Evolutionary conservation across 2,888 invertebrate genomes (phyloP), one percentile per base, ranked within the genome.

Genomic region (Saturnia japonica): DNA sequence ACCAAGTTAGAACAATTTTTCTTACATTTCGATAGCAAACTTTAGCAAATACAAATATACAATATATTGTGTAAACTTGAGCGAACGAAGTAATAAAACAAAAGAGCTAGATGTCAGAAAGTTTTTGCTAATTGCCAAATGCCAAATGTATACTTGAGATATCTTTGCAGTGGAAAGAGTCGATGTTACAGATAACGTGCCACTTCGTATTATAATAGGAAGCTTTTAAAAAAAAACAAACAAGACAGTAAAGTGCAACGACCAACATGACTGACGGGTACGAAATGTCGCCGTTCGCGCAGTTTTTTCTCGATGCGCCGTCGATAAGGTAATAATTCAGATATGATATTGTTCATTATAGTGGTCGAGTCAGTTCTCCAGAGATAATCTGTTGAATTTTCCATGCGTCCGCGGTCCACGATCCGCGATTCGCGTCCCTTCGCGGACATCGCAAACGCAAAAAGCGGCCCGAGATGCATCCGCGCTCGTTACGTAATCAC

Each of bases 401-500:
- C 82, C 80, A 79, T 82, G 77, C 78, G 75, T 73, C 68, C 70
- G 70, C n/a, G n/a, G n/a, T n/a, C n/a, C n/a, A n/a, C n/a, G n/a
- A n/a, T n/a, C n/a, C n/a, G n/a, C n/a, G n/a, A n/a, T n/a, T n/a
- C n/a, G n/a, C 72, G 76, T 73, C 71, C 72, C 74, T 72, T 70
- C 68, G 68, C 68, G 75, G 74, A 77, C 78, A 77, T 75, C 74
- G 77, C 76, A 76, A 74, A 82, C 74, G 74, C 83, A 85, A 85
- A 87, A 87, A 84, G 75, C 76, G 75, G 76, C 77, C 77, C 82
- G 80, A 64, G 64, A 64, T 40, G 78, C 57, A 80, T 82, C 84
- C 81, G 83, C 80, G 83, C 85, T 82, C 81, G 83, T 88, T 89
- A 88, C 87, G 85, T 88, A 88, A 89, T 88, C 87, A 82, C 82